phyloP scores from a whole-genome alignment of 2,113 vertebrate genomes.

The Pelmatolapia mariae region DNA sequence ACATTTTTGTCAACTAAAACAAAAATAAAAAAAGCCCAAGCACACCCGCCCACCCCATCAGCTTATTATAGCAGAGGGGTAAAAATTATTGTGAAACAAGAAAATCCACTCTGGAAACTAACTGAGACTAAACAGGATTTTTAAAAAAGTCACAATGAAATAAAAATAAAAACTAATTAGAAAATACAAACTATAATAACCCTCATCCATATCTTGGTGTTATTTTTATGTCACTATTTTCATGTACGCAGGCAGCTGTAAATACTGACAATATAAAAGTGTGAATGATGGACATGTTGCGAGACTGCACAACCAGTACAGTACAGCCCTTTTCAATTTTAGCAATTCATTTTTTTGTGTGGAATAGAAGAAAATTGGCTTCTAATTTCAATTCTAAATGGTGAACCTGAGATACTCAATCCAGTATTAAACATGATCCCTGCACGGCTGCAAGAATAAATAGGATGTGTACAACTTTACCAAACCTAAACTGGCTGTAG shows the following conservation, averaged over 20 bases:
- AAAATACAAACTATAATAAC: neutral
- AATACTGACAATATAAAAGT: neutral
- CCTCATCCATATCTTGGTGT: neutral
- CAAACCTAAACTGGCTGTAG: neutral
- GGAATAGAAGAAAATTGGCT: neutral
- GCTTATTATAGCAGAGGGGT: neutral
- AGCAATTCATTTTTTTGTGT: neutral
- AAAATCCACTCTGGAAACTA: neutral
- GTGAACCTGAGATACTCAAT: neutral
- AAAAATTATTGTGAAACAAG: neutral
- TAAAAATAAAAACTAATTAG: neutral
- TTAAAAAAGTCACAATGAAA: neutral
- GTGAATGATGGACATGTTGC: neutral
- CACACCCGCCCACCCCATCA: neutral
- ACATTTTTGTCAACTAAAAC: neutral
- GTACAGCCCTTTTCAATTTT: neutral
- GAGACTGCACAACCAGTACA: neutral
- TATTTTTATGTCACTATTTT: neutral
- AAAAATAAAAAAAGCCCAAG: neutral
- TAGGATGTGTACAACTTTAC: neutral
- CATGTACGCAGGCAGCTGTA: neutral
- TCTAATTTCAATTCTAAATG: neutral
- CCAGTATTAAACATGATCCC: neutral
- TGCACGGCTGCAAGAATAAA: neutral
- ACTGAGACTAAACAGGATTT: neutral